Percentiles rank a stretch among this genome's conserved stretches.
Evolutionary conservation across 2,797 vertebrate genomes (phyloP).

Genomic region (Syndactyla subalaris): DNA sequence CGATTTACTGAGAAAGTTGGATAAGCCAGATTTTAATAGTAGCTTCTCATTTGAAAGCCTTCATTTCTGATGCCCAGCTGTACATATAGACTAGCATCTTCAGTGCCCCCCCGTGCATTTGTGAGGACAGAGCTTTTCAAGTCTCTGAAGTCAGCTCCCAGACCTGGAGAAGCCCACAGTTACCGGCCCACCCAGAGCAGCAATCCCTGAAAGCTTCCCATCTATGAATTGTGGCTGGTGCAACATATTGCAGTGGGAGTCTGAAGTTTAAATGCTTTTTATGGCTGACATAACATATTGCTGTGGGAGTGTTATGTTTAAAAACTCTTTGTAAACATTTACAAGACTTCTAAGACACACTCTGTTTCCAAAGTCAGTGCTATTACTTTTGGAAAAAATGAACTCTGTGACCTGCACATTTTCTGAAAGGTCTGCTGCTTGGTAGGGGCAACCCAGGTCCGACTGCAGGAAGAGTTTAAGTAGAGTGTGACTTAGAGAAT

Average conservation of each 20-base stretch:
- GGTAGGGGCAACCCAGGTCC: not conserved
- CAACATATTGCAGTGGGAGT: not conserved
- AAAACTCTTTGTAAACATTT: conserved; percentile 28
- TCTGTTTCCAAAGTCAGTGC: not conserved
- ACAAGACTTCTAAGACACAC: not conserved
- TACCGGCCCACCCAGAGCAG: accelerated
- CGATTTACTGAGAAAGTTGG: not conserved
- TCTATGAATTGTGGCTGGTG: not conserved
- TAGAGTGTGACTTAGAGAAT: not conserved
- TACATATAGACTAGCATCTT: not conserved
- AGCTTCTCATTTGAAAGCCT: not conserved
- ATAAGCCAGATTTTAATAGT: not conserved
- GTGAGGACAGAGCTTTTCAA: not conserved
- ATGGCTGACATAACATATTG: conserved; percentile 1
- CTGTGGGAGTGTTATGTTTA: conserved; percentile 20
- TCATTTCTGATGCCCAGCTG: not conserved
- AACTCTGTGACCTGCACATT: not conserved
- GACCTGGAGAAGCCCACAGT: not conserved
- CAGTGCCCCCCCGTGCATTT: not conserved
- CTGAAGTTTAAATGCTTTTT: not conserved
- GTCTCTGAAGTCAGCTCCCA: not conserved
- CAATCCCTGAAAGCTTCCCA: not conserved
- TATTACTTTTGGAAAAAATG: not conserved
- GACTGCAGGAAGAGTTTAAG: not conserved
- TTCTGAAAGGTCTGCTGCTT: not conserved